Base-by-base conservation (phyloP, 2,113 vertebrate species). In the Sigmodon hispidus region DNA sequence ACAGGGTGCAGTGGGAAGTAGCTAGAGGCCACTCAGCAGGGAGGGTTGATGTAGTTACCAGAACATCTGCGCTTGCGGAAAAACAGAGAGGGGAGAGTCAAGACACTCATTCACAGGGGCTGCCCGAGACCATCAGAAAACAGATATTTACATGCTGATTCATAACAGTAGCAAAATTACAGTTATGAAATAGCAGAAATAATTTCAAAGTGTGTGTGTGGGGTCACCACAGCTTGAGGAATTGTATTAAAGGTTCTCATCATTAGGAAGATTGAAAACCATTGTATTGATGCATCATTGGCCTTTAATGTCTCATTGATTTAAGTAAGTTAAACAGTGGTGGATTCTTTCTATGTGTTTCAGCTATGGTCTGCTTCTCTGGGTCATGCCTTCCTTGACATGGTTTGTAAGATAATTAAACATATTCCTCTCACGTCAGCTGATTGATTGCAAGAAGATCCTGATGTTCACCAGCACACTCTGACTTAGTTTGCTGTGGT, bases 331-430 rank as follows among this genome's bases (percentile, higher is more conserved):
- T 76, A 63, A 67, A n/a, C 0, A 59, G 72, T 10, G 40, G 52
- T 11, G 3, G 21, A 24, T 29, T 67, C 34, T 9, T 15, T 67
- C 69, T 4, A 0, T 5, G 61, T 0, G 1, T 52, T 80, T 76
- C 16, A 48, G 67, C 84, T 36, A 0, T 3, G 52, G 61, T 45
- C 79, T 15, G 2, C 29, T 9, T 12, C 50, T 10, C 4, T 1
- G n/a, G 67, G 7, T 29, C 61, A 21, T 5, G 19, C 1, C 72
- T 87, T 69, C 89, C 57, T n/a, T 36, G 67, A 87, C 59, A 67
- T 45, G 34, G 76, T 89, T 87, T 57, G 0, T 63, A 34, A 2
- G n/a, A 7, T 43, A 29, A 48, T 87, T 89, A 34, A 34, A 72
- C 76, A 6, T 1, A 65, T 13, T 2, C 21, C 45, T 55, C 57